A percentile compares a stretch with the other conserved stretches of the same genome.
Conservation (phyloP, 1,140 invertebrate genomes). For the Phenacoccus solenopsis region DNA sequence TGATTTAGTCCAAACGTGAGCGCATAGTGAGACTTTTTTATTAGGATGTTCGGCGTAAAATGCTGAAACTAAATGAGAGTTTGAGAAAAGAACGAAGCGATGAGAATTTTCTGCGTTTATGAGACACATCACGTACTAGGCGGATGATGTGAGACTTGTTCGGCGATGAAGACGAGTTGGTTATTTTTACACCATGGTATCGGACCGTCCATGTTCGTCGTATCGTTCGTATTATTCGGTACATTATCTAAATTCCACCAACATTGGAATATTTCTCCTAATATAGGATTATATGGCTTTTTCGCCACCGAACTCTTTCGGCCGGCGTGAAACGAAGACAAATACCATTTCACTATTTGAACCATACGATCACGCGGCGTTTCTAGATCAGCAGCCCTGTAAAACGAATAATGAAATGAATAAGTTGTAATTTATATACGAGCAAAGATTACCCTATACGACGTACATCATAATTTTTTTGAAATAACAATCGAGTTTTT, state of each 20-base stretch:
- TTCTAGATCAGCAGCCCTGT: constrained; percentile 65
- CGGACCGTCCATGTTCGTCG: constrained; percentile 48
- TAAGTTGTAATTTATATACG: no score
- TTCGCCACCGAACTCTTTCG: constrained; percentile 87
- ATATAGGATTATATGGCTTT: constrained; percentile 94
- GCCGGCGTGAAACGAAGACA: constrained; percentile 94
- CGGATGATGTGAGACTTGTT: constrained; percentile 99
- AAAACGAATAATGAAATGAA: constrained; percentile 27
- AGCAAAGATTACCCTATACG: no score
- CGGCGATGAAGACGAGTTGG: constrained; percentile 83
- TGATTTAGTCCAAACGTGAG: constrained; percentile 94
- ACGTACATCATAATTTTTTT: no score
- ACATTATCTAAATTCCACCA: constrained; percentile 55
- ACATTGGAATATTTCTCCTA: constrained; percentile 89
- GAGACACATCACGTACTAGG: constrained; percentile 60
- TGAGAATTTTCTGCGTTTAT: no score
- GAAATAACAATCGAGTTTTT: no score
- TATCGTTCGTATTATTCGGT: not conserved
- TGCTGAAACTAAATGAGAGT: constrained; percentile 58
- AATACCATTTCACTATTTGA: constrained; percentile 85
- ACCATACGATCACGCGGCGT: constrained; percentile 82
- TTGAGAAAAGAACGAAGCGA: not conserved
- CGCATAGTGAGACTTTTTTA: constrained; percentile 80
- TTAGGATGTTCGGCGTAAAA: constrained; percentile 92
- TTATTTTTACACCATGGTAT: constrained; percentile 65